Evolutionary conservation across 2,113 vertebrate genomes (phyloP).

Genomic region (Malurus cyaneus): DNA sequence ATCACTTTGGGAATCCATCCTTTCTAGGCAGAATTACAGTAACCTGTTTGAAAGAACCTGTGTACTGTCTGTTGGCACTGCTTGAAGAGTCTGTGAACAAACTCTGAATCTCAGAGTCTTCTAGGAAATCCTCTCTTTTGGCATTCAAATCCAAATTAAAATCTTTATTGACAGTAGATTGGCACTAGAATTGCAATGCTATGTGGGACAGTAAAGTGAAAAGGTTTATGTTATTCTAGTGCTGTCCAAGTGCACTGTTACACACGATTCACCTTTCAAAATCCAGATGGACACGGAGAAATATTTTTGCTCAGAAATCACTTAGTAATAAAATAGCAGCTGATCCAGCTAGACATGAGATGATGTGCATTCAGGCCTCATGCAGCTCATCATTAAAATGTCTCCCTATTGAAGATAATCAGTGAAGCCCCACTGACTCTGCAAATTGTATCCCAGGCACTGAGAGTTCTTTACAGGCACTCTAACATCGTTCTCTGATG

Average conservation of each 20-base stretch:
- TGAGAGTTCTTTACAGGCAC: background rate
- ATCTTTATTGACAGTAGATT: background rate
- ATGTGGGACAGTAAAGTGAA: background rate
- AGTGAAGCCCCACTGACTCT: background rate
- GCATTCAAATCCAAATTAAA: slow-evolving; percentile 8
- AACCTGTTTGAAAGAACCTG: background rate
- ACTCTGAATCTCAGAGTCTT: background rate
- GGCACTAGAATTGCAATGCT: background rate
- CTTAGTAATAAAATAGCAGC: background rate
- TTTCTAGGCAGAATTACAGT: background rate
- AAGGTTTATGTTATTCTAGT: background rate
- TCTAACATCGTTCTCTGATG: background rate
- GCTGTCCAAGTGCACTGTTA: background rate
- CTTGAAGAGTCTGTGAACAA: background rate
- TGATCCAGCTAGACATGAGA: background rate
- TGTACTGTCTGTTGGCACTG: background rate
- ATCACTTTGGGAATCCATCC: background rate
- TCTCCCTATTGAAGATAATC: background rate
- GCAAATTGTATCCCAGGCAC: background rate
- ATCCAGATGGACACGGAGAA: background rate
- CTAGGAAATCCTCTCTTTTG: background rate
- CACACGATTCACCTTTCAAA: background rate
- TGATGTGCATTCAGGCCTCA: background rate
- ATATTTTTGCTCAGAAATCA: slow-evolving; percentile 2
- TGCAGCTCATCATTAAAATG: background rate